A percentile compares a stretch with the other conserved stretches of the same genome.
Evolutionary conservation across 2,888 invertebrate genomes (phyloP).

Genomic region (Dimorphilus gyrociliatus): DNA sequence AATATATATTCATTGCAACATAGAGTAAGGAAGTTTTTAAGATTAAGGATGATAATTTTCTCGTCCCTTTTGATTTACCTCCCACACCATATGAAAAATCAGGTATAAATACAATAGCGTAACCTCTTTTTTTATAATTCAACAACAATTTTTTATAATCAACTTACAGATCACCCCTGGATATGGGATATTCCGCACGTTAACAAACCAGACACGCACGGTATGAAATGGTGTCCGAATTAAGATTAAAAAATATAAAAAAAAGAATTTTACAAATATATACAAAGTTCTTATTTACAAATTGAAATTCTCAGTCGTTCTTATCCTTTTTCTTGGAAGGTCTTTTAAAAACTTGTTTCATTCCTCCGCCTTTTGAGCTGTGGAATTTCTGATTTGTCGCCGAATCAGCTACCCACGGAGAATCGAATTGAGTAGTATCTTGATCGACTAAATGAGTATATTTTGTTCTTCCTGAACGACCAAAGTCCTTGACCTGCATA

Average conservation of each 20-base stretch:
- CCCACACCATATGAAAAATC: constrained; percentile 49
- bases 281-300: too few relatives aligned
- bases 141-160: constrained; percentile 2
- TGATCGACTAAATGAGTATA: constrained; percentile 98
- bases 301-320: too few relatives aligned
- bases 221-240: constrained; percentile 30
- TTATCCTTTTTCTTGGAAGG: constrained; percentile 42
- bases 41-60: constrained; percentile 36
- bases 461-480: constrained; percentile 91
- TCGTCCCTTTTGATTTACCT: constrained; percentile 68
- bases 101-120: constrained; percentile 13
- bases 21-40: too few relatives aligned
- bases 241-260: too few relatives aligned
- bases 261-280: too few relatives aligned
- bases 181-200: constrained; percentile 30
- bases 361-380: constrained; percentile 71
- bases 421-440: constrained; percentile 93
- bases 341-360: constrained; percentile 76
- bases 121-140: background rate
- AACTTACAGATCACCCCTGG: constrained; percentile 29
- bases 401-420: constrained; percentile 87
- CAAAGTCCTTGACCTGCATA: constrained; percentile 99
- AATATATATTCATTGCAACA: too few relatives aligned
- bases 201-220: constrained; percentile 28
- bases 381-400: constrained; percentile 71